Percentiles rank a stretch among this genome's conserved stretches.
These are phyloP conservation scores for Spodoptera picta DNA, from an alignment of 2,888 invertebrate species.

Conservation along the genomic window DNA sequence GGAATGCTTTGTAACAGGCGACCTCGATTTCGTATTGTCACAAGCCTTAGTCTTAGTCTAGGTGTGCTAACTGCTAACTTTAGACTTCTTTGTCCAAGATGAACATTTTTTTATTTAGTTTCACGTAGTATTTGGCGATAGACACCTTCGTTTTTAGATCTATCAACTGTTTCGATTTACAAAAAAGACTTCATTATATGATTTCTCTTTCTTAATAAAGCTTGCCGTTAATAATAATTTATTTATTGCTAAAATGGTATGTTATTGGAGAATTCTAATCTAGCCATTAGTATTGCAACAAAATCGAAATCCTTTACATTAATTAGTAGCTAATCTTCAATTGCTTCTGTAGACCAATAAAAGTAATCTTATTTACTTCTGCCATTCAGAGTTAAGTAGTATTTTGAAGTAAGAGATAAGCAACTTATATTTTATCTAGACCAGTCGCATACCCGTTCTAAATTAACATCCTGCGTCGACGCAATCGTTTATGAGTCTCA, in stretches of 20 bases:
- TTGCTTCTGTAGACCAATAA: background rate
- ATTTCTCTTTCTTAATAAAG: too few species aligned
- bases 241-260: too few species aligned
- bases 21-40: conserved; percentile 33
- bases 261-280: too few species aligned
- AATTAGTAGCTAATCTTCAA: too few species aligned
- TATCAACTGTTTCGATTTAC: too few species aligned
- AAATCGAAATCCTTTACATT: too few species aligned
- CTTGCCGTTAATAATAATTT: too few species aligned
- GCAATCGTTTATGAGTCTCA: conserved; percentile 42
- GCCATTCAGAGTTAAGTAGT: conserved; percentile 10
- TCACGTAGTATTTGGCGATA: too few species aligned
- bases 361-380: conserved; percentile 14
- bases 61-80: conserved; percentile 18
- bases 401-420: conserved; percentile 21
- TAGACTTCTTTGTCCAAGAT: conserved; percentile 9
- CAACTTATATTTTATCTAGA: conserved; percentile 34
- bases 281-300: too few species aligned
- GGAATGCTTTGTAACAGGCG: conserved; percentile 27
- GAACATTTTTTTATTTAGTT: too few species aligned
- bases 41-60: conserved; percentile 29
- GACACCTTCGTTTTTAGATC: too few species aligned
- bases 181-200: too few species aligned
- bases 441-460: conserved; percentile 43
- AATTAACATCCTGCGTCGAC: conserved; percentile 47